These are phyloP conservation scores for Xestobium rufovillosum DNA, from an alignment of 2,888 invertebrate species.

Conservation along the genomic window DNA sequence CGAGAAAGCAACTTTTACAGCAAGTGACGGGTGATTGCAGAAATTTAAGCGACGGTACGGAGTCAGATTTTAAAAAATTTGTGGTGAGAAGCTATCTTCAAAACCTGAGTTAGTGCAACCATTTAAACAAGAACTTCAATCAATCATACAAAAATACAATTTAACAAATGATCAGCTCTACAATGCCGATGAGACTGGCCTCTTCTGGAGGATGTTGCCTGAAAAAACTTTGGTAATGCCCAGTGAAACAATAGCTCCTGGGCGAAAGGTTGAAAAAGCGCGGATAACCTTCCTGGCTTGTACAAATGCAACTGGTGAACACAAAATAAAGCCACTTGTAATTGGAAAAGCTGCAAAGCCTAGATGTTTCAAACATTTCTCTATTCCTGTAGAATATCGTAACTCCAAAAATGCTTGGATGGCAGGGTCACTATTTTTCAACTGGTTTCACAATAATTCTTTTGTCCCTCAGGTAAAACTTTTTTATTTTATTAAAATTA, in stretches of 20 bases:
- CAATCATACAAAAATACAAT: conserved; percentile 10
- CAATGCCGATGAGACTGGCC: conserved; percentile 22
- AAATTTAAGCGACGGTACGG: conserved; percentile 16
- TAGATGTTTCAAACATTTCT: conserved; percentile 15
- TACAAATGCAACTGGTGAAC: conserved; percentile 16
- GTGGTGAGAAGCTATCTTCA: conserved; percentile 18
- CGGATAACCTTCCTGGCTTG: conserved; percentile 19
- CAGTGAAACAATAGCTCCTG: conserved; percentile 19
- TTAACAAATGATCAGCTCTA: conserved; percentile 17
- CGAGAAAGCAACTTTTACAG: too few species aligned
- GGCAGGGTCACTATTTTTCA: conserved; percentile 12
- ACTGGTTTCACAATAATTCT: conserved; percentile 14
- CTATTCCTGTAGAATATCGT: conserved; percentile 15
- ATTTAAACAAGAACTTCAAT: conserved; percentile 14
- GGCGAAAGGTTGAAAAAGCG: conserved; percentile 18
- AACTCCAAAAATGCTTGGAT: conserved; percentile 18
- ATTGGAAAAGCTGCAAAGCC: conserved; percentile 19
- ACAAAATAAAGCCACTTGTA: conserved; percentile 18
- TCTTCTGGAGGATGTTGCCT: conserved; percentile 22
- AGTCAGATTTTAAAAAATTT: conserved; percentile 10
- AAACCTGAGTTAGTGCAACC: conserved; percentile 14
- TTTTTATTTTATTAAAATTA: too few species aligned
- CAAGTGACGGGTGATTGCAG: conserved; percentile 15
- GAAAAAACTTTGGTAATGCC: conserved; percentile 18
- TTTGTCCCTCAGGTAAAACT: too few species aligned